Conservation (phyloP, 2,888 invertebrate species). For the Megamerina dolium region DNA sequence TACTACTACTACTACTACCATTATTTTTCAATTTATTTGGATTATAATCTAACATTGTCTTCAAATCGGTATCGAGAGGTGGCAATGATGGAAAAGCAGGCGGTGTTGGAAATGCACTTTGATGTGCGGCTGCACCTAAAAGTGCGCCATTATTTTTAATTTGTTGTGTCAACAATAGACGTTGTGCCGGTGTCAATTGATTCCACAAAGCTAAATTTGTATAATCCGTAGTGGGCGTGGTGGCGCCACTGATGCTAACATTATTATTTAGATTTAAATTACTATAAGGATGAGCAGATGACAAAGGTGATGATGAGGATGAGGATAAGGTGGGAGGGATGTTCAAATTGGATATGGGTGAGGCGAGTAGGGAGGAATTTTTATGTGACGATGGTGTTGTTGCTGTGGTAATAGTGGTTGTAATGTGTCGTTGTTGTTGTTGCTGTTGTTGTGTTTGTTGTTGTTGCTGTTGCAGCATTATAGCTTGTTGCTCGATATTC, state of each 20-base stretch:
- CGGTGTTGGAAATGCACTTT: conserved; percentile 30
- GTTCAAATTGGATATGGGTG: conserved; percentile 13
- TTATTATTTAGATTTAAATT: not conserved
- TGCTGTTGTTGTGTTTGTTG: conserved; percentile 35
- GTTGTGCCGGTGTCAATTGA: conserved; percentile 37
- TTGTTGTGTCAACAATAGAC: conserved; percentile 38
- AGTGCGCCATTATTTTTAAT: conserved; percentile 28
- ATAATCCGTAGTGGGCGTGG: conserved; percentile 30
- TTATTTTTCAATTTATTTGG: conserved; percentile 26
- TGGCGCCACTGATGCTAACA: not conserved
- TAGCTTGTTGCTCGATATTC: conserved; percentile 49
- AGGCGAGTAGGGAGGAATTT: conserved; percentile 15
- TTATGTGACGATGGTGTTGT: conserved; percentile 13
- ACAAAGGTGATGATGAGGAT: conserved; percentile 4
- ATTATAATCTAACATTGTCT: conserved; percentile 43
- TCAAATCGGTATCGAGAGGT: conserved; percentile 38
- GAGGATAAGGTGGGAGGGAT: conserved; percentile 4
- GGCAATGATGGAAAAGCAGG: conserved; percentile 34
- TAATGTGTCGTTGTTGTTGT: conserved; percentile 31
- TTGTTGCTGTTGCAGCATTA: conserved; percentile 47
- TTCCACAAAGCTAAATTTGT: conserved; percentile 45
- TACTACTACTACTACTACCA: no score
- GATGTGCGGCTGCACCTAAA: conserved; percentile 12
- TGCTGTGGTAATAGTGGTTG: conserved; percentile 16
- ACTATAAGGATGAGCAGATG: conserved; percentile 1